Conservation (phyloP, 1,140 invertebrate genomes). For the Achatina immaculata region DNA sequence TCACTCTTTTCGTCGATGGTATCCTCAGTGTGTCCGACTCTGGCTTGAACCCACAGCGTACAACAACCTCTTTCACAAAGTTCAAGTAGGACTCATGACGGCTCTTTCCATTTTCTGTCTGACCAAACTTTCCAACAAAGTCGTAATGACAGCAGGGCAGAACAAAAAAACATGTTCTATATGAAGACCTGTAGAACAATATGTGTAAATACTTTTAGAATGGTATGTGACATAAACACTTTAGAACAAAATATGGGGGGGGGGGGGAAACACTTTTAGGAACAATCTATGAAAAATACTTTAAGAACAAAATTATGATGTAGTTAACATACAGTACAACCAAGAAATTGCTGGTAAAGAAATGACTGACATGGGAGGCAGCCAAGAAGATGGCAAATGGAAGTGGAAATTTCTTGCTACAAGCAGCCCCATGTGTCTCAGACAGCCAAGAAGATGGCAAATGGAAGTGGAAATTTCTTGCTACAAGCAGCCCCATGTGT, state of each 20-base stretch:
- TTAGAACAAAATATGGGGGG: background rate
- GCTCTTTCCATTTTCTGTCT: slow-evolving; percentile 52
- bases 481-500: no score
- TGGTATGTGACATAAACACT: background rate
- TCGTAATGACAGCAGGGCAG: slow-evolving; percentile 95
- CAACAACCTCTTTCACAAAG: slow-evolving; percentile 81
- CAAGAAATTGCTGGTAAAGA: no score
- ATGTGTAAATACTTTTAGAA: background rate
- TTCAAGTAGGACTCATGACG: slow-evolving; percentile 86
- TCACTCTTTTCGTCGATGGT: slow-evolving; percentile 87
- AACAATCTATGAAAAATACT: no score
- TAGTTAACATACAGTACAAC: no score
- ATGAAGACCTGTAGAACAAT: slow-evolving; percentile 70
- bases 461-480: no score
- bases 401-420: no score
- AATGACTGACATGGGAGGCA: no score
- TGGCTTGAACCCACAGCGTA: slow-evolving; percentile 83
- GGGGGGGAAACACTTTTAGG: no score
- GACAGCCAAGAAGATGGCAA: no score
- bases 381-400: no score
- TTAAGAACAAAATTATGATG: no score
- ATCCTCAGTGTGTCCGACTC: slow-evolving; percentile 89
- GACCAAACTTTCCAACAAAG: slow-evolving; percentile 84
- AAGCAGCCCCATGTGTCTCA: no score
- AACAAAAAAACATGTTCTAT: slow-evolving; percentile 82